Percentiles rank a stretch among this genome's conserved stretches.
These are phyloP conservation scores for Ectemnius lituratus DNA, from an alignment of 2,888 invertebrate species.

Conservation along the genomic window DNA sequence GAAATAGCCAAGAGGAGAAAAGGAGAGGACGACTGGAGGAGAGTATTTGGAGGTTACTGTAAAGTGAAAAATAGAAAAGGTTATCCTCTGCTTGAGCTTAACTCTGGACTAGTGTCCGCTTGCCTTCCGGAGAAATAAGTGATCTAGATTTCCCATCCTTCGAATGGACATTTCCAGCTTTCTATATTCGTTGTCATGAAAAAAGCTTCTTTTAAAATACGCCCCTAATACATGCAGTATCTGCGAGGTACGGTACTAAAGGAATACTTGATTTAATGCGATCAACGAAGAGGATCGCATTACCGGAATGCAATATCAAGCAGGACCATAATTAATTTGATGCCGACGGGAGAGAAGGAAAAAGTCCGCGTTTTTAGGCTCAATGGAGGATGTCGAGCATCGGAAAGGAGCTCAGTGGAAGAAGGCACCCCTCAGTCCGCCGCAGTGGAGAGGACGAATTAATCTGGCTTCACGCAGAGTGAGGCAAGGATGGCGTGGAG, in stretches of 20 bases:
- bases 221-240: background rate
- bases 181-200: no score
- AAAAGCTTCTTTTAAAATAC: background rate
- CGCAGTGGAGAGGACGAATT: slow-evolving; percentile 58
- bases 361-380: slow-evolving; percentile 15
- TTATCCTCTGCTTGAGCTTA: slow-evolving; percentile 33
- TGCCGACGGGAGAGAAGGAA: background rate
- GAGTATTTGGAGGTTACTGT: slow-evolving; percentile 30
- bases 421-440: slow-evolving; percentile 35
- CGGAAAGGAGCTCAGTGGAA: slow-evolving; percentile 12
- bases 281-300: background rate
- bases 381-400: slow-evolving; percentile 27
- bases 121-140: slow-evolving; percentile 53
- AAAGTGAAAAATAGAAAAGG: slow-evolving; percentile 50
- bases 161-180: slow-evolving; percentile 27
- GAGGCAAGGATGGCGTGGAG: slow-evolving; percentile 26
- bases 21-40: slow-evolving; percentile 9
- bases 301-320: no score
- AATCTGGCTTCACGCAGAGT: slow-evolving; percentile 59
- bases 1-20: background rate
- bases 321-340: slow-evolving; percentile 1
- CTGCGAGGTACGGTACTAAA: background rate
- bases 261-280: background rate
- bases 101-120: slow-evolving; percentile 40
- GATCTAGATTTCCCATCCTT: slow-evolving; percentile 47